A percentile compares a stretch with the other conserved stretches of the same genome.
Conservation (phyloP, 53 echinoderm and acorn worm genomes). For the Pentamera pediparva region DNA sequence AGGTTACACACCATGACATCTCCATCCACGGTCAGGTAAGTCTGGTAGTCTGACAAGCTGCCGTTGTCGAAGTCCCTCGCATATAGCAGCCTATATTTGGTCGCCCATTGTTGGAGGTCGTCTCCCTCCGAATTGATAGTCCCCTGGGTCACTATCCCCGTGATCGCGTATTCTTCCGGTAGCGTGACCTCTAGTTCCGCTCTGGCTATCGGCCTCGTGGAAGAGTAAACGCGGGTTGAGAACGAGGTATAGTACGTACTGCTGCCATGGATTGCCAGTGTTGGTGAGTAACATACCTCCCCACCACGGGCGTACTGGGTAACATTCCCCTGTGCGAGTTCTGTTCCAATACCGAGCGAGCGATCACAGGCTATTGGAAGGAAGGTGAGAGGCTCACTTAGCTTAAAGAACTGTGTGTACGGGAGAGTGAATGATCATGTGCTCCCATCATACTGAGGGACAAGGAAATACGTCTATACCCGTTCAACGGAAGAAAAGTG, state of each 20-base stretch:
- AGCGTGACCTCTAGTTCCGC: background rate
- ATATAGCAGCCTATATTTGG: background rate
- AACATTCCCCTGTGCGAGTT: no score
- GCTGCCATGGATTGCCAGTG: background rate
- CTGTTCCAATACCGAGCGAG: background rate
- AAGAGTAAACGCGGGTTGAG: background rate
- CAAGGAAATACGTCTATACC: background rate
- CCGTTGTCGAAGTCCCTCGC: background rate
- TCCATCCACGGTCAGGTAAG: no score
- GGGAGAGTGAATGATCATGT: background rate
- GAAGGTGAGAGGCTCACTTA: background rate
- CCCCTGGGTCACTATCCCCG: slow-evolving; percentile 7
- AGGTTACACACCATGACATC: no score
- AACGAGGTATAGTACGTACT: no score
- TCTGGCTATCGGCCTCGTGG: background rate
- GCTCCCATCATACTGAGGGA: background rate
- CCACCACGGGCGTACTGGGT: no score
- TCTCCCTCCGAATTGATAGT: background rate
- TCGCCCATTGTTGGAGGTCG: background rate
- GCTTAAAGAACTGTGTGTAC: background rate
- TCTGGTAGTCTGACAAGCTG: background rate
- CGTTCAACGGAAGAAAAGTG: background rate
- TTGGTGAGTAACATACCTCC: no score
- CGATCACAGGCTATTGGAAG: background rate
- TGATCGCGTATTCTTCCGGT: slow-evolving; percentile 9